Evolutionary conservation across 1,140 invertebrate species (phyloP), one percentile per base, ranked within the genome.

Genomic region (Nomia melanderi): DNA sequence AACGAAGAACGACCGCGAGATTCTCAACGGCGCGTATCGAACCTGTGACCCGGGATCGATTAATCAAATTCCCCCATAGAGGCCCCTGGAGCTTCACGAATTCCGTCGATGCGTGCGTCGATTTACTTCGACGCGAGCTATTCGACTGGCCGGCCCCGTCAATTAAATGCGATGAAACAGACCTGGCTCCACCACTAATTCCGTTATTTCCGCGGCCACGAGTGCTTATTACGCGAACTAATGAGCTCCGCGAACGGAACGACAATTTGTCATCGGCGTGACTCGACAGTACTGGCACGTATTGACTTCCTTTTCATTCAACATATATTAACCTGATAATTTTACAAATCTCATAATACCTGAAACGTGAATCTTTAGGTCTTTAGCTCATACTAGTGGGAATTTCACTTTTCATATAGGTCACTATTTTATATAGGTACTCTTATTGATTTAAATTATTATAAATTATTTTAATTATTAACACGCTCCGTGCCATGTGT

Each of bases 31-130:
- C 77, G 71, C 77, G 71, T 76, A 69, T 69, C 77, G 77, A 83
- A 80, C 81, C 72, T 69, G 60, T 64, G 78, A 84, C 81, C 81
- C 77, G 39, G 12, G 62, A 80, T 80, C 82, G 50, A 84, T 84
- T 84, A 84, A 84, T 84, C 82, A 84, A 44, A 47, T 80, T 73
- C 67, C 50, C 60, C 31, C 25, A n/a, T n/a, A n/a, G 14, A 36
- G 39, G 27, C 50, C 17, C 6, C 47, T 6, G 47, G 33, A 39
- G 62, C 57, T 82, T 83, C 54, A 73, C 69, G 67, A 81, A 69
- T 78, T 78, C 74, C 56, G 39, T 59, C 29, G 36, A 70, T 66
- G 73, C 44, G 53, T 41, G n/a, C n/a, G 60, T 81, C 80, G 65
- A 36, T 77, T 57, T 33, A 36, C 64, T 56, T 53, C 20, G 29